A percentile compares a stretch with the other conserved stretches of the same genome.
phyloP scores from a whole-genome alignment of 2,797 vertebrate species.

The Otolemur crassicaudatus region DNA sequence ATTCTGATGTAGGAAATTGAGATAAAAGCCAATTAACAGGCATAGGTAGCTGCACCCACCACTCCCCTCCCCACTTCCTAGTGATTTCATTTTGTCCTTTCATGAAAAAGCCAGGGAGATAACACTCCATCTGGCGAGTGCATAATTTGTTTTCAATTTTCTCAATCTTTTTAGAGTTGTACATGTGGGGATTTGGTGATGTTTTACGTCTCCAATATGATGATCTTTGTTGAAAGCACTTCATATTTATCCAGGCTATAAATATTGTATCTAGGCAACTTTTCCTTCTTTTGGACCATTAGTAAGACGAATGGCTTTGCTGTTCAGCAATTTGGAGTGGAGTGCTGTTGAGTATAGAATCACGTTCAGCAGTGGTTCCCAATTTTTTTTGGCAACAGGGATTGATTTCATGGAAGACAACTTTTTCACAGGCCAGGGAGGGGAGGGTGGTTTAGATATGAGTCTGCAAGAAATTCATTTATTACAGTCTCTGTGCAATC shows the following conservation, averaged over 20 bases:
- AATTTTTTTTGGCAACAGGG: no score
- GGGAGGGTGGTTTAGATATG: no score
- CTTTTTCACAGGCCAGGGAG: no score
- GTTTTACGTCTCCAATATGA: constrained; percentile 74
- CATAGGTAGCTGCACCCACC: constrained; percentile 70
- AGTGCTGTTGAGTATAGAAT: not conserved
- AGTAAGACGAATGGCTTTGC: constrained; percentile 77
- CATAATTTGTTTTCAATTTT: constrained; percentile 81
- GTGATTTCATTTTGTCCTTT: constrained; percentile 42
- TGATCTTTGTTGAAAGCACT: constrained; percentile 75
- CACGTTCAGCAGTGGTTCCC: no score
- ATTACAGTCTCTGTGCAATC: no score
- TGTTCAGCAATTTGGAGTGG: not conserved
- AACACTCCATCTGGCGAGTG: constrained; percentile 80
- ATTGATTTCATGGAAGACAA: no score
- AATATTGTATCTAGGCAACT: constrained; percentile 79
- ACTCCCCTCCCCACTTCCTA: no score
- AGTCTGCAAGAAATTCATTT: no score
- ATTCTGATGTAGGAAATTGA: constrained; percentile 77
- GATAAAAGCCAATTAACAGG: constrained; percentile 80
- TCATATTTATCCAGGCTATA: constrained; percentile 77
- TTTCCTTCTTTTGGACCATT: constrained; percentile 79
- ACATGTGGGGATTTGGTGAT: not conserved
- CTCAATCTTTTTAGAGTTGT: constrained; percentile 76
- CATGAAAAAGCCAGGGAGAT: constrained; percentile 77